Conservation (phyloP, 1,140 invertebrate species). For the Tetramorium parvispinum region DNA sequence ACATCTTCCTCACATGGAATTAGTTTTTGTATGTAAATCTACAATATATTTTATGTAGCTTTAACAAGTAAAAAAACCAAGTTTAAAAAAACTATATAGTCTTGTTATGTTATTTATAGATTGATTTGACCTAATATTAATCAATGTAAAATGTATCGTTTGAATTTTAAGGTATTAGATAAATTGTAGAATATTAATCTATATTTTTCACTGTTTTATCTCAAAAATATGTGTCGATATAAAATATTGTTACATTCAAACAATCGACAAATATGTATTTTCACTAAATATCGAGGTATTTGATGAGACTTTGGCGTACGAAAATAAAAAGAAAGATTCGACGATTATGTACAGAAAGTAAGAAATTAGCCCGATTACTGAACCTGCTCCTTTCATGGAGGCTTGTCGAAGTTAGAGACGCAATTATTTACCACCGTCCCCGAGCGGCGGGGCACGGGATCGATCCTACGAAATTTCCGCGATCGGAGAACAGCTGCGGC, state of each 20-base stretch:
- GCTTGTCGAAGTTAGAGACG: slow-evolving; percentile 21
- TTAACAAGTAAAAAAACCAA: background rate
- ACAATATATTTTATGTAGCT: background rate
- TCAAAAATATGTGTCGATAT: background rate
- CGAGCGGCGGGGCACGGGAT: slow-evolving; percentile 4
- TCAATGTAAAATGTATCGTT: background rate
- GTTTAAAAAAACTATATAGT: background rate
- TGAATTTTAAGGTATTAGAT: background rate
- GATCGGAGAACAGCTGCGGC: slow-evolving; percentile 63
- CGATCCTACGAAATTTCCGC: slow-evolving; percentile 58
- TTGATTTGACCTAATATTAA: background rate
- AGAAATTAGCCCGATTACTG: background rate
- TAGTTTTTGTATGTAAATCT: background rate
- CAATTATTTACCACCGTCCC: slow-evolving; percentile 44
- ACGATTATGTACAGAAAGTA: background rate
- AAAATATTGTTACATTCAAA: background rate
- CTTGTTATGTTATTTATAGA: background rate
- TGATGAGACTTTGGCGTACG: background rate
- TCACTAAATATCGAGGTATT: background rate
- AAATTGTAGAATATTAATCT: background rate
- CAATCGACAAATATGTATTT: background rate
- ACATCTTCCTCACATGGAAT: background rate
- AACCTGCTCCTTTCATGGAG: background rate
- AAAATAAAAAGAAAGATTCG: background rate
- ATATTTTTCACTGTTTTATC: background rate